These are phyloP conservation scores for Pyxicephalus adspersus DNA, from an alignment of 2,113 vertebrate species.

Conservation along the genomic window DNA sequence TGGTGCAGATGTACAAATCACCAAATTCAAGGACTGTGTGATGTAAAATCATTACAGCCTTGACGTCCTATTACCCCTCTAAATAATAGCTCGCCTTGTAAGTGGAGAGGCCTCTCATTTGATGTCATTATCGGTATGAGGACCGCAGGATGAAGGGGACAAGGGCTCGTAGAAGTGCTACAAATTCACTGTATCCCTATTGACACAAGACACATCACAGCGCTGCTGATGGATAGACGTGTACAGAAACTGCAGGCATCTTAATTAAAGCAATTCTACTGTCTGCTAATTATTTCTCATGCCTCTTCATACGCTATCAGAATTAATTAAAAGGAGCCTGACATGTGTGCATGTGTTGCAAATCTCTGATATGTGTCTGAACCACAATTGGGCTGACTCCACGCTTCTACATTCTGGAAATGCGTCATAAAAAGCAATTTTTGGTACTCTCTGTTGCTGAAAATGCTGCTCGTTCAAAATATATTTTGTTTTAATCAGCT, in stretches of 20 bases:
- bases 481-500: too few species aligned
- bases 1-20: neutral
- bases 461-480: too few species aligned
- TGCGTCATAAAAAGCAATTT: too few species aligned
- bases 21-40: constrained; percentile 16
- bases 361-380: too few species aligned
- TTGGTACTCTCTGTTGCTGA: too few species aligned
- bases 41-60: constrained; percentile 22
- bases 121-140: constrained; percentile 8
- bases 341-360: too few species aligned
- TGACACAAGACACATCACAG: neutral
- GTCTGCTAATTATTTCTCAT: neutral
- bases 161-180: neutral
- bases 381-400: too few species aligned
- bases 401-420: too few species aligned
- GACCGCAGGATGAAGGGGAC: neutral
- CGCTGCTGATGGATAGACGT: neutral
- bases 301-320: too few species aligned
- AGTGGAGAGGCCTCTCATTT: neutral
- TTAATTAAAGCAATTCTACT: neutral
- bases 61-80: neutral
- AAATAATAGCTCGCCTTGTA: neutral
- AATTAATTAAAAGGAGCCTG: too few species aligned
- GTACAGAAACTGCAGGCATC: neutral
- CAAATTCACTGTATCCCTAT: neutral